Percentiles rank a stretch among this genome's conserved stretches.
Evolutionary conservation across 1,140 invertebrate genomes (phyloP).

Genomic region (Charaxes varanes): DNA sequence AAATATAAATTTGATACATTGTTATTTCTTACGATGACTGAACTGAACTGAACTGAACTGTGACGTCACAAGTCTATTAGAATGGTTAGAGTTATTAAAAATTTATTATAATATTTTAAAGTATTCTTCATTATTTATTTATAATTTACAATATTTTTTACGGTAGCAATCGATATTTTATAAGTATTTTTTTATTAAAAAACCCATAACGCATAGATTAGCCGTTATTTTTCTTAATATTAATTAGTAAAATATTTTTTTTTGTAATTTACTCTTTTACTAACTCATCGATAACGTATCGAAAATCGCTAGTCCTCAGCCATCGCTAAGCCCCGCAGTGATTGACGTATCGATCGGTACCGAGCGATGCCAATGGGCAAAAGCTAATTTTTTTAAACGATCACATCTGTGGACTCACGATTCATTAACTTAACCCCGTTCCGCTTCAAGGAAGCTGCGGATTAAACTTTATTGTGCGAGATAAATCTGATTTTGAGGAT

Average conservation of each 20-base stretch:
- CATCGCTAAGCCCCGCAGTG: constrained; percentile 21
- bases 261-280: neutral
- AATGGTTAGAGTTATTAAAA: too few relatives aligned
- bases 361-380: constrained; percentile 9
- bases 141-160: too few relatives aligned
- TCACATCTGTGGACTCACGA: constrained; percentile 28
- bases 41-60: too few relatives aligned
- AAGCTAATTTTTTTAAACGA: constrained; percentile 9
- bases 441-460: constrained; percentile 31
- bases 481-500: constrained; percentile 19
- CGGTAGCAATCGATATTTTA: too few relatives aligned
- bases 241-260: neutral
- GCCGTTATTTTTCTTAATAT: too few relatives aligned
- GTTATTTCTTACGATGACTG: too few relatives aligned
- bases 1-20: too few relatives aligned
- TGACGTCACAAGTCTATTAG: too few relatives aligned
- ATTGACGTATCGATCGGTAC: constrained; percentile 31
- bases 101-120: too few relatives aligned
- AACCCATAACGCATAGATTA: too few relatives aligned
- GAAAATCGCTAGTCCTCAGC: constrained; percentile 2
- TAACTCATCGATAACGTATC: constrained; percentile 13
- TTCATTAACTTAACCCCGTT: constrained; percentile 35
- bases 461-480: constrained; percentile 17
- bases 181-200: too few relatives aligned
- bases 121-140: too few relatives aligned